A percentile compares a stretch with the other conserved stretches of the same genome.
Evolutionary conservation across 2,888 invertebrate species (phyloP).

Genomic region (Paralinhomoeus sp.): DNA sequence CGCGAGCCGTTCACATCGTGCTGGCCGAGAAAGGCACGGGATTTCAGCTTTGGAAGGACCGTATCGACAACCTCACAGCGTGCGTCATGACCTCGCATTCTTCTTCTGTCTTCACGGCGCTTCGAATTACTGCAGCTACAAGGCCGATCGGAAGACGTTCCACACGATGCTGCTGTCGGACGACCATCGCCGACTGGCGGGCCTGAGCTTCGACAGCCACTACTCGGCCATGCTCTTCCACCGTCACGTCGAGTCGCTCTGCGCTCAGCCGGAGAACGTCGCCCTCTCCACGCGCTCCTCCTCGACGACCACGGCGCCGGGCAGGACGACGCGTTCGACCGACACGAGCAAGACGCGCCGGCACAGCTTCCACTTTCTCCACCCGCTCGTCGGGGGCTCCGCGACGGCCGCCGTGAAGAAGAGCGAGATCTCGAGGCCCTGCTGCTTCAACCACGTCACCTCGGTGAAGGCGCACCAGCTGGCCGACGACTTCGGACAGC

Average conservation of each 20-base stretch:
- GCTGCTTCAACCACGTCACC: constrained; percentile 5
- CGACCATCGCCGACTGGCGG: constrained; percentile 43
- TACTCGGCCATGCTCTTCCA: constrained; percentile 48
- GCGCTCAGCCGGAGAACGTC: constrained; percentile 53
- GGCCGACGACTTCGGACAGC: constrained; percentile 20
- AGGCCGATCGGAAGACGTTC: constrained; percentile 41
- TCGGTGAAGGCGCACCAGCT: constrained; percentile 3
- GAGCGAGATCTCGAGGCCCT: constrained; percentile 3
- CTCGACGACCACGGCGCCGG: not conserved
- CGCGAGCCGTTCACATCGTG: constrained; percentile 44
- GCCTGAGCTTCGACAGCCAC: constrained; percentile 53
- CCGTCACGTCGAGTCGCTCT: constrained; percentile 38
- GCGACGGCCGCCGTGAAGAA: not conserved
- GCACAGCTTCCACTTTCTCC: no score
- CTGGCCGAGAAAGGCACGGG: constrained; percentile 55
- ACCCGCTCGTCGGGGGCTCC: no score
- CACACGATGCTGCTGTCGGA: constrained; percentile 56
- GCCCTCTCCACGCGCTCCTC: constrained; percentile 32
- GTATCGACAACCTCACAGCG: constrained; percentile 47
- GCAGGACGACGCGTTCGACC: not conserved
- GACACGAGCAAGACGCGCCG: not conserved
- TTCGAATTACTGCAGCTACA: constrained; percentile 33
- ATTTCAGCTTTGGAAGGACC: constrained; percentile 56
- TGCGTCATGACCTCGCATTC: no score
- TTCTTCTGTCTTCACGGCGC: no score